These are phyloP conservation scores for Odontocolon sp. DNA, from an alignment of 2,888 invertebrate genomes.

Conservation along the genomic window DNA sequence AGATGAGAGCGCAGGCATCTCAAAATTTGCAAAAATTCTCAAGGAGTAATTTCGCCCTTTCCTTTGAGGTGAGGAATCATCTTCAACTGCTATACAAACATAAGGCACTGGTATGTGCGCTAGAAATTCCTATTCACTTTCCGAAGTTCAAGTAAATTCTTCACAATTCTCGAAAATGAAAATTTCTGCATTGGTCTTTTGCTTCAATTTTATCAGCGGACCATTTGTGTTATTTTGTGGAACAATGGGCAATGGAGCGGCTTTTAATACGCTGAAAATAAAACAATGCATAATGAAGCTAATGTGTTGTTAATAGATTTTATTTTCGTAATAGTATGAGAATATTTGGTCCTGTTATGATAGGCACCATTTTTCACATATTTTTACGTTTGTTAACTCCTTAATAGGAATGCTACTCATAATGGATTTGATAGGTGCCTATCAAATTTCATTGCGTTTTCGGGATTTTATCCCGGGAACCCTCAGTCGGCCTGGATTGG, in stretches of 20 bases:
- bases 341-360: not conserved
- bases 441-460: too few species aligned
- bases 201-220: not conserved
- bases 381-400: not conserved
- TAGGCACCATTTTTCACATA: not conserved
- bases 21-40: constrained; percentile 34
- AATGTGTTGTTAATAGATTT: not conserved
- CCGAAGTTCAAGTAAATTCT: not conserved
- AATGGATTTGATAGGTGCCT: too few species aligned
- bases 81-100: not conserved
- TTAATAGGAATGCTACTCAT: too few species aligned
- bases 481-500: too few species aligned
- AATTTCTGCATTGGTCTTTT: not conserved
- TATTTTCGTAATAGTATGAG: not conserved
- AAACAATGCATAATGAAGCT: not conserved
- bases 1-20: not conserved
- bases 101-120: not conserved
- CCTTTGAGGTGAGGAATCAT: constrained; percentile 9
- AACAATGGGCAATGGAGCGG: not conserved
- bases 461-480: too few species aligned
- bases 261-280: not conserved
- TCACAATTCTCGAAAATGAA: constrained; percentile 8
- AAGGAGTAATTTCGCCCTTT: constrained; percentile 15
- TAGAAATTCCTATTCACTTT: not conserved
- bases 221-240: not conserved